Conservation (phyloP, 2,888 invertebrate genomes). For the Agonopterix heracliana region DNA sequence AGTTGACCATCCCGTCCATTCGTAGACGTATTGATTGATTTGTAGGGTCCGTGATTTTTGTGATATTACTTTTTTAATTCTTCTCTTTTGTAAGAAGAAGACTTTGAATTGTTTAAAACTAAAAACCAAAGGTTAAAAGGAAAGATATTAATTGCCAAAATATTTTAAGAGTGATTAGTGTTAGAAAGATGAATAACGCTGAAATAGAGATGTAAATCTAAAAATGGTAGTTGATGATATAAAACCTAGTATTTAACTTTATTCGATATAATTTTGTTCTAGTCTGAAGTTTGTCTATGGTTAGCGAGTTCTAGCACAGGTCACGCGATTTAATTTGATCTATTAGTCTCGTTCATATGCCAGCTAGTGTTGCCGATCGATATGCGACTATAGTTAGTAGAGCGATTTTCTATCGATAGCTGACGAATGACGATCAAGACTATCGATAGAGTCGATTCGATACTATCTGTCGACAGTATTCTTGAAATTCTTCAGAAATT, state of each 20-base stretch:
- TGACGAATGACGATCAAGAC: too few species aligned
- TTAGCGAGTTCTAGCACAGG: slow-evolving; percentile 11
- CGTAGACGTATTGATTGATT: slow-evolving; percentile 43
- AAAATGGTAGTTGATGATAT: slow-evolving; percentile 13
- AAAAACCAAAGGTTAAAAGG: slow-evolving; percentile 25
- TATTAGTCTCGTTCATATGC: too few species aligned
- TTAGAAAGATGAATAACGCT: slow-evolving; percentile 13
- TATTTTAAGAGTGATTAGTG: slow-evolving; percentile 35
- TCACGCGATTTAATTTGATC: too few species aligned
- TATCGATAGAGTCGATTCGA: too few species aligned
- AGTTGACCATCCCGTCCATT: slow-evolving; percentile 69
- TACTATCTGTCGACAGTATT: too few species aligned
- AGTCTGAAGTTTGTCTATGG: slow-evolving; percentile 38
- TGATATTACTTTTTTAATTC: slow-evolving; percentile 16
- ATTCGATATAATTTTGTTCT: slow-evolving; percentile 28
- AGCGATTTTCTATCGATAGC: too few species aligned
- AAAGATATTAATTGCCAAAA: slow-evolving; percentile 27
- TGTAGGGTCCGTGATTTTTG: slow-evolving; percentile 28
- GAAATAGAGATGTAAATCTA: slow-evolving; percentile 14
- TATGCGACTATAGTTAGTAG: too few species aligned
- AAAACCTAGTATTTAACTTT: slow-evolving; percentile 20
- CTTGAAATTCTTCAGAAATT: too few species aligned
- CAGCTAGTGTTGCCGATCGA: too few species aligned
- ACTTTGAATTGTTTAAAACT: slow-evolving; percentile 9
- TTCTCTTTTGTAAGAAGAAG: slow-evolving; percentile 50